phyloP scores from a whole-genome alignment of 2,113 vertebrate species.

The Pollachius pollachius region DNA sequence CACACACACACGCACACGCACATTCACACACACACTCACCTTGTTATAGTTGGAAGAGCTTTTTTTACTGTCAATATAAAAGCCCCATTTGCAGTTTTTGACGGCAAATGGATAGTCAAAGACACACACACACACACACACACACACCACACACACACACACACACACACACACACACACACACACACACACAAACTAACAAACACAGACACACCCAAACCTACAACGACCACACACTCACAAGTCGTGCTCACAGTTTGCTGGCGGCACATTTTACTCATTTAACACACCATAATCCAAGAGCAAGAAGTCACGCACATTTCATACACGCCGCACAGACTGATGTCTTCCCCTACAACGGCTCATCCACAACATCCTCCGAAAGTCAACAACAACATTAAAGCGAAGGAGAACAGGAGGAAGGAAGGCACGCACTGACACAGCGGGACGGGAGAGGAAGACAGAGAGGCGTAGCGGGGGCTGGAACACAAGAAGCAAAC shows the following conservation, averaged over 20 bases:
- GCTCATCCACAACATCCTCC: too few relatives aligned
- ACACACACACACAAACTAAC: conserved; percentile 3
- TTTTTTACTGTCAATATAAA: conserved; percentile 27
- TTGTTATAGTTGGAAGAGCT: conserved; percentile 33
- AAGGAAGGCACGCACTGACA: too few relatives aligned
- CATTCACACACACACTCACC: not conserved
- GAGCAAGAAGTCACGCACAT: not conserved
- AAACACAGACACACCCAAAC: not conserved
- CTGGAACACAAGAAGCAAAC: too few relatives aligned
- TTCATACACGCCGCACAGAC: conserved; percentile 2
- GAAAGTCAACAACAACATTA: too few relatives aligned
- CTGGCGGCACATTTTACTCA: too few relatives aligned
- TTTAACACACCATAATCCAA: too few relatives aligned
- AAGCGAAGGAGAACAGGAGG: too few relatives aligned
- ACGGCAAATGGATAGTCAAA: conserved; percentile 13
- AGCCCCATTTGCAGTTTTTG: conserved; percentile 38
- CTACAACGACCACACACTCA: too few relatives aligned
- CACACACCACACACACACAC: not conserved
- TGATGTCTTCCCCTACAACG: too few relatives aligned
- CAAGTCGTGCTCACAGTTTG: too few relatives aligned
- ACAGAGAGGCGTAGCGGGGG: too few relatives aligned
- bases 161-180: conserved; percentile 1
- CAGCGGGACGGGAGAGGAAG: too few relatives aligned
- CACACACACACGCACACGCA: conserved; percentile 4
- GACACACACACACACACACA: conserved; percentile 15